Percentiles rank a stretch among this genome's conserved stretches.
Conservation (phyloP, 2,797 vertebrate species). For the Echiichthys vipera region DNA sequence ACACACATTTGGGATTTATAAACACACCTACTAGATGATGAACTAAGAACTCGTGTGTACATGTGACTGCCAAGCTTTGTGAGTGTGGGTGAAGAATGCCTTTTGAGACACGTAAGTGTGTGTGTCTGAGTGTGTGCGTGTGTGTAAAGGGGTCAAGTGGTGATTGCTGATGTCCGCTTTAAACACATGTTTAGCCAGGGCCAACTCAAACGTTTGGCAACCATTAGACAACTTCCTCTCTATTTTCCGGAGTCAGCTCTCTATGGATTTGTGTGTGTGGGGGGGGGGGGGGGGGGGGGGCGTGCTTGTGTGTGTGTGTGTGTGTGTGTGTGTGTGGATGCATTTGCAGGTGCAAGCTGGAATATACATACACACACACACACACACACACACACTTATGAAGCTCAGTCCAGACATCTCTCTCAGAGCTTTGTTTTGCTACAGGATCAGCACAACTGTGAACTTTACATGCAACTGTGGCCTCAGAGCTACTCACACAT, state of each 20-base stretch:
- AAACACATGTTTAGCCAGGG: conserved; percentile 92
- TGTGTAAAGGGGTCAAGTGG: conserved; percentile 93
- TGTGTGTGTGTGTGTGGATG: conserved; percentile 27
- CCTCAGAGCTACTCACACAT: conserved; percentile 68
- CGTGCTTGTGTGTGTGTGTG: conserved; percentile 42
- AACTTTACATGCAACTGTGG: conserved; percentile 87
- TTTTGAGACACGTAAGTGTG: background rate
- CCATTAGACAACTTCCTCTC: conserved; percentile 97
- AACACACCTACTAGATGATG: conserved; percentile 51
- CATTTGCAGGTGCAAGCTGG: conserved; percentile 62
- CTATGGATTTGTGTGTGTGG: conserved; percentile 77
- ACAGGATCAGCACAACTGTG: conserved; percentile 91
- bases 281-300: conserved; percentile 61
- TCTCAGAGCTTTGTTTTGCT: conserved; percentile 88
- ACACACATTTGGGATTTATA: conserved; percentile 33
- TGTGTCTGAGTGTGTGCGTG: conserved; percentile 41
- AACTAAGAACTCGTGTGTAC: conserved; percentile 55
- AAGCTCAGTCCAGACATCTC: conserved; percentile 86
- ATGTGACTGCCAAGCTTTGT: conserved; percentile 29
- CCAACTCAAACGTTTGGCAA: conserved; percentile 94
- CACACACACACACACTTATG: conserved; percentile 75
- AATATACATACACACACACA: conserved; percentile 41
- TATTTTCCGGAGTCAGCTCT: conserved; percentile 91
- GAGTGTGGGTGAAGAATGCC: conserved; percentile 56
- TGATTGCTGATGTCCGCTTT: conserved; percentile 92